These are phyloP conservation scores for Lycaon pictus DNA, from an alignment of 2,113 vertebrate genomes.

Conservation along the genomic window DNA sequence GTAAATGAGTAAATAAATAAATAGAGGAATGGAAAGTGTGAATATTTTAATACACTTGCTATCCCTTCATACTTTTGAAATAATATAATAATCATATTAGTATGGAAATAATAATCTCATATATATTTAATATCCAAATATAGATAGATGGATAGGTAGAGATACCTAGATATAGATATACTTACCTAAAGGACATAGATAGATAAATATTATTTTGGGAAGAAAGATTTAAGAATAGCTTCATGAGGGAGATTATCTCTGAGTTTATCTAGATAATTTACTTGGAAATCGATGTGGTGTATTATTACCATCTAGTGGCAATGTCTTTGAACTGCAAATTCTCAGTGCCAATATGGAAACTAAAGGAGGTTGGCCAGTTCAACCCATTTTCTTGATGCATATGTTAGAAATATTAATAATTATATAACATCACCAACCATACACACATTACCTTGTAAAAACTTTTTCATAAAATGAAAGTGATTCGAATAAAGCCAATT, in stretches of 20 bases:
- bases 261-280: not conserved
- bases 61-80: not conserved
- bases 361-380: not conserved
- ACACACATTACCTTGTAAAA: not conserved
- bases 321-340: slow-evolving; percentile 63
- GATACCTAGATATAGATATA: not conserved
- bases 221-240: not conserved
- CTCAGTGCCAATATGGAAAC: not conserved
- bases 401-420: not conserved
- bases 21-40: not conserved
- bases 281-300: not conserved
- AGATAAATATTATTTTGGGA: not conserved
- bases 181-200: not conserved
- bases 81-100: not conserved
- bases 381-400: slow-evolving; percentile 81
- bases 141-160: not conserved
- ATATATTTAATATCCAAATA: not conserved
- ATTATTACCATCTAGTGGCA: slow-evolving; percentile 77
- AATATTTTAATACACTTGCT: not conserved
- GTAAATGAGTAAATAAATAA: not conserved
- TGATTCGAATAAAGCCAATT: not conserved
- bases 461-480: not conserved
- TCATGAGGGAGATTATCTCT: not conserved
- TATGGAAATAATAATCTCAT: not conserved
- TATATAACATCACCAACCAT: not conserved